Evolutionary conservation across 1,140 invertebrate genomes (phyloP).

Genomic region (Drosophila varians): DNA sequence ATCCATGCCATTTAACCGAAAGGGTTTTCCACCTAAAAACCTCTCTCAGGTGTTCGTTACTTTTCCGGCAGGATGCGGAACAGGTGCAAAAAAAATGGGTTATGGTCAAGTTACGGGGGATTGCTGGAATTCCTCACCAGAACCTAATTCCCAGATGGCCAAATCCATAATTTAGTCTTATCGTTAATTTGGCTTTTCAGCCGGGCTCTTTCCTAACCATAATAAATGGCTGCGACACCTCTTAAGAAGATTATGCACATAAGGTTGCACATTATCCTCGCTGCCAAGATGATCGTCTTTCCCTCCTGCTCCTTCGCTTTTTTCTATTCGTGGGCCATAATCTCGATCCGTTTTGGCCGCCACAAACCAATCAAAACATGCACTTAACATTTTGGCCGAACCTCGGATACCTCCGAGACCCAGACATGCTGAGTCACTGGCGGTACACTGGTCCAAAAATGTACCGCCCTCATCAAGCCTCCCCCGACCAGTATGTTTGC

Average conservation of each 20-base stretch:
- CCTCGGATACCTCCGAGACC: constrained; percentile 15
- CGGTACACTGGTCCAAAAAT: constrained; percentile 47
- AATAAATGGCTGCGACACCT: constrained; percentile 55
- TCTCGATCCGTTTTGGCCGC: constrained; percentile 57
- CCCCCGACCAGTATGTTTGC: constrained; percentile 2
- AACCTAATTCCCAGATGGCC: constrained; percentile 4
- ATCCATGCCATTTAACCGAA: constrained; percentile 44
- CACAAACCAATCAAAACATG: constrained; percentile 78
- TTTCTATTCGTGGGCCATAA: constrained; percentile 56
- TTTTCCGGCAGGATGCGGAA: constrained; percentile 10
- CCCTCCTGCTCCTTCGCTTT: not conserved
- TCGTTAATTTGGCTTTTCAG: constrained; percentile 50
- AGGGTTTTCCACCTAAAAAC: constrained; percentile 55
- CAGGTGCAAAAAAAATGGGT: constrained; percentile 35
- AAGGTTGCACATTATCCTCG: constrained; percentile 55
- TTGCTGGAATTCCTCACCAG: not conserved
- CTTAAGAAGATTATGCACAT: constrained; percentile 59
- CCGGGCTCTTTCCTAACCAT: constrained; percentile 10
- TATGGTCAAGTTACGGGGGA: not conserved
- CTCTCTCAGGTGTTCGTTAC: too few species aligned
- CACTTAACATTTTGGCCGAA: constrained; percentile 71
- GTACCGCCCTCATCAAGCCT: constrained; percentile 38
- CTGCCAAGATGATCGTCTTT: constrained; percentile 16
- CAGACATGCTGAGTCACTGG: constrained; percentile 64
- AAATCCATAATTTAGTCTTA: constrained; percentile 39